phyloP scores from a whole-genome alignment of 2,113 vertebrate species.

The Leptocoma aspasia region DNA sequence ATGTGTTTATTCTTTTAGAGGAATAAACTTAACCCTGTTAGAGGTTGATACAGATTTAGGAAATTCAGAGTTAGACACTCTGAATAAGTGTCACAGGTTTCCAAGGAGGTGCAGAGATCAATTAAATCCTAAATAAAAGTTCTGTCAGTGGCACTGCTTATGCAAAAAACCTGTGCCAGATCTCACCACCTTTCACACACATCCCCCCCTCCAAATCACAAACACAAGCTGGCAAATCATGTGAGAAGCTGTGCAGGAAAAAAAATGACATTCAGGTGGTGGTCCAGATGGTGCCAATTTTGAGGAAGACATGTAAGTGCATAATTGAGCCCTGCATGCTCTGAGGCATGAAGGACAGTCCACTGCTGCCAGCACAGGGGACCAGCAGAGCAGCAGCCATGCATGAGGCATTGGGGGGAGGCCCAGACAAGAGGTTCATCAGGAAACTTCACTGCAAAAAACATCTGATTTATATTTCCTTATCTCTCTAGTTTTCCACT shows the following conservation, averaged over 20 bases:
- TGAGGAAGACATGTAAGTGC: slow-evolving; percentile 41
- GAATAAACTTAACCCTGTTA: neutral
- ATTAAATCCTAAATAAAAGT: slow-evolving; percentile 22
- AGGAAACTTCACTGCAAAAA: neutral
- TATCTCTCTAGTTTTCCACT: neutral
- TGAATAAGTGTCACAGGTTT: neutral
- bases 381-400: neutral
- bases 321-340: slow-evolving; percentile 19
- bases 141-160: neutral
- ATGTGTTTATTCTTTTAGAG: neutral
- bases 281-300: slow-evolving; percentile 73
- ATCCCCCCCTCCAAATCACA: neutral
- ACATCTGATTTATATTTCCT: neutral
- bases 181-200: slow-evolving; percentile 5
- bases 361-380: neutral
- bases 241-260: slow-evolving; percentile 43
- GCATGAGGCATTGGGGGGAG: neutral
- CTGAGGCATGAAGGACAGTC: slow-evolving; percentile 57
- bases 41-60: neutral
- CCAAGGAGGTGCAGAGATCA: neutral
- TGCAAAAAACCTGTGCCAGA: slow-evolving; percentile 42
- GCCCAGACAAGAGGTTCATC: neutral
- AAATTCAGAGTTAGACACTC: neutral
- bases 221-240: slow-evolving; percentile 56
- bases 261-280: slow-evolving; percentile 67